Evolutionary conservation across 2,797 vertebrate genomes (phyloP).

Genomic region (Argentina silus): DNA sequence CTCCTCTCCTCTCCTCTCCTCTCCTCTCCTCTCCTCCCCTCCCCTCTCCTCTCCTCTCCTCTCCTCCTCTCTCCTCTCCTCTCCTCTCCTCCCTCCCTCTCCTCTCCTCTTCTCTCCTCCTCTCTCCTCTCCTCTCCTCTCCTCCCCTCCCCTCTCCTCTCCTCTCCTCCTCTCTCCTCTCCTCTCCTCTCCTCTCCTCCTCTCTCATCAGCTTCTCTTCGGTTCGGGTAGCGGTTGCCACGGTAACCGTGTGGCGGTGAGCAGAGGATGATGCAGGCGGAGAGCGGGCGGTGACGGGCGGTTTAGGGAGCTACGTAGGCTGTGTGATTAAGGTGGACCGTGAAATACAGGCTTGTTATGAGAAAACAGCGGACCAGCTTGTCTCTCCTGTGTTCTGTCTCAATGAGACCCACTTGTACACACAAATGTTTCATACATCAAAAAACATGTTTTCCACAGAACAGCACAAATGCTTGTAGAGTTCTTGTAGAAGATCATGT

Average conservation of each 20-base stretch:
- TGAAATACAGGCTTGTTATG: neutral
- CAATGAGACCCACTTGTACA: too few species aligned
- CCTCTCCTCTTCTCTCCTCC: too few species aligned
- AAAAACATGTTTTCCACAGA: too few species aligned
- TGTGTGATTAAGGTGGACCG: constrained; percentile 58
- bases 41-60: neutral
- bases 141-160: neutral
- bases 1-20: neutral
- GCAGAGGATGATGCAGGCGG: constrained; percentile 43
- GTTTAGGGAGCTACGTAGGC: constrained; percentile 19
- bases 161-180: constrained; percentile 4
- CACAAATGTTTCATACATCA: too few species aligned
- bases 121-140: constrained; percentile 1
- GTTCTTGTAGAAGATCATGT: too few species aligned
- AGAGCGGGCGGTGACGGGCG: constrained; percentile 49
- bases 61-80: neutral
- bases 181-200: neutral
- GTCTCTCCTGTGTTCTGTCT: too few species aligned
- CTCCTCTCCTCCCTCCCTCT: too few species aligned
- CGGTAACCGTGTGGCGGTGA: constrained; percentile 42
- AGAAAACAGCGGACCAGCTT: too few species aligned
- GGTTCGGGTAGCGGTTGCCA: constrained; percentile 43
- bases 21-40: neutral
- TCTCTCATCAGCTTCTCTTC: neutral
- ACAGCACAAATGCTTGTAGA: neutral